phyloP scores from a whole-genome alignment of 2,888 invertebrate species.

The Linnaemya tessellans region DNA sequence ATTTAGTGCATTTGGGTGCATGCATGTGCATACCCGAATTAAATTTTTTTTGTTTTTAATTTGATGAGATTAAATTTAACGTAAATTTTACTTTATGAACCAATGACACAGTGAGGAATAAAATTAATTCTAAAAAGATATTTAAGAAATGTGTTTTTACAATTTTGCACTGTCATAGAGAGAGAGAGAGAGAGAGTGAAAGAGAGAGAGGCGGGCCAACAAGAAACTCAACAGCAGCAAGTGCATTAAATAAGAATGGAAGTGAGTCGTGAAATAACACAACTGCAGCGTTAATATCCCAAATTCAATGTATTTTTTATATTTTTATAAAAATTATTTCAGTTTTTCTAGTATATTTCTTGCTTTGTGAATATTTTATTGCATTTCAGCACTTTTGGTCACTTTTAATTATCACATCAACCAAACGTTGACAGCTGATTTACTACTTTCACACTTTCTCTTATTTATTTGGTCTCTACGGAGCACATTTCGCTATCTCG shows the following conservation, averaged over 20 bases:
- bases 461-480: neutral
- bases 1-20: neutral
- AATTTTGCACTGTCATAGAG: too few relatives aligned
- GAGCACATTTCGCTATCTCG: slow-evolving; percentile 1
- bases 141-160: slow-evolving; percentile 43
- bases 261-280: slow-evolving; percentile 59
- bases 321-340: slow-evolving; percentile 16
- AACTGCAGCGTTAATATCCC: slow-evolving; percentile 39
- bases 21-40: too few relatives aligned
- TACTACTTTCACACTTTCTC: slow-evolving; percentile 59
- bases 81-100: slow-evolving; percentile 64
- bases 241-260: slow-evolving; percentile 36
- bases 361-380: slow-evolving; percentile 41
- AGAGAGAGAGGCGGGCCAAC: slow-evolving; percentile 1
- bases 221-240: neutral
- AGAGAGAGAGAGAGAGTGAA: too few relatives aligned
- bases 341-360: slow-evolving; percentile 8
- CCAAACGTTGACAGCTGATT: slow-evolving; percentile 64
- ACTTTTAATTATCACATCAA: slow-evolving; percentile 66
- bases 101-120: slow-evolving; percentile 70
- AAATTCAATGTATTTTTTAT: slow-evolving; percentile 5
- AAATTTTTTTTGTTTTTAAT: slow-evolving; percentile 20
- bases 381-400: slow-evolving; percentile 53
- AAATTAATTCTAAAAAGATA: slow-evolving; percentile 37
- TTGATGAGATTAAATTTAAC: slow-evolving; percentile 60